Percentiles rank a stretch among this genome's conserved stretches.
phyloP scores from a whole-genome alignment of 2,113 vertebrate genomes.

The Hemiscyllium ocellatum region DNA sequence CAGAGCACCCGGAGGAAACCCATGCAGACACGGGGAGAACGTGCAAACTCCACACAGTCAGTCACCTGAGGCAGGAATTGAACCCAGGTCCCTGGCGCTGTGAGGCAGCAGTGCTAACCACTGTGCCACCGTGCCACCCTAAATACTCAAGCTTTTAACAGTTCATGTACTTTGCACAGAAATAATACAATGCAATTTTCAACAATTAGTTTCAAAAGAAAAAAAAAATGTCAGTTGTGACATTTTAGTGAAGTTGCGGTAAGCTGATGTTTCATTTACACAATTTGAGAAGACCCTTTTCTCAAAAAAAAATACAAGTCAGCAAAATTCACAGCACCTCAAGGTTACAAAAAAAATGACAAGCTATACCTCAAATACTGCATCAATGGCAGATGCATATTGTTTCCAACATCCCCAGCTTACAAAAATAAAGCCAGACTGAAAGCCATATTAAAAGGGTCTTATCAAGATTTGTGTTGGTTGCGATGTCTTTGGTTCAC shows the following conservation, averaged over 20 bases:
- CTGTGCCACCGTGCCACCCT: too few species aligned
- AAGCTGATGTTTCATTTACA: neutral
- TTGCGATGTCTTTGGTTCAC: neutral
- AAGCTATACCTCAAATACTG: neutral
- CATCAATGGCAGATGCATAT: neutral
- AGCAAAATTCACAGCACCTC: neutral
- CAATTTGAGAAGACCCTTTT: neutral
- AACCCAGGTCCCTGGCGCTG: too few species aligned
- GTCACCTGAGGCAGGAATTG: too few species aligned
- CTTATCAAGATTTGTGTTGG: neutral
- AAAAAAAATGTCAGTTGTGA: neutral
- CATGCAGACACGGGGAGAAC: too few species aligned
- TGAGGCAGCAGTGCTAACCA: too few species aligned
- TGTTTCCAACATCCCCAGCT: neutral
- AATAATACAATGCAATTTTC: neutral
- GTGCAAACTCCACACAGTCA: too few species aligned
- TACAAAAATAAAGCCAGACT: conserved; percentile 1
- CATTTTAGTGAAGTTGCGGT: neutral
- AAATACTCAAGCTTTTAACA: neutral
- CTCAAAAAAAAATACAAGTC: neutral
- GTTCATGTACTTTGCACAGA: neutral
- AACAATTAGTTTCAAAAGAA: neutral
- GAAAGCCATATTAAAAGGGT: neutral
- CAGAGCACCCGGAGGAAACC: too few species aligned
- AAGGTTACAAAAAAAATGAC: neutral